phyloP scores from a whole-genome alignment of 2,113 vertebrate genomes.

The Apodemus sylvaticus region DNA sequence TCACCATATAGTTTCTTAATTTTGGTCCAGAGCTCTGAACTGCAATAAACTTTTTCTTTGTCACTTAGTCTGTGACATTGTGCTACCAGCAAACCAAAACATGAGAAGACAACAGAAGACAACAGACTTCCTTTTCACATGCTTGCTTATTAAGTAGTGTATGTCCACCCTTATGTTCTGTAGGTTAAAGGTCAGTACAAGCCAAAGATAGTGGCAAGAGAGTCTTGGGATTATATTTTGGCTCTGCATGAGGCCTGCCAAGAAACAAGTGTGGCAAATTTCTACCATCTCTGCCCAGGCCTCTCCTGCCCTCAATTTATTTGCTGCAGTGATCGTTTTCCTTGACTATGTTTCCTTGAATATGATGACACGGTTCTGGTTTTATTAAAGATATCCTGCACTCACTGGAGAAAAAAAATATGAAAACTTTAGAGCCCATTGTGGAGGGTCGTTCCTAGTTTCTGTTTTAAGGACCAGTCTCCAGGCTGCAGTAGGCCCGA shows the following conservation, averaged over 20 bases:
- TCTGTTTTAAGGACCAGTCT: background rate
- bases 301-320: background rate
- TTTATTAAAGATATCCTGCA: slow-evolving; percentile 14
- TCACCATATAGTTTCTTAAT: background rate
- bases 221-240: background rate
- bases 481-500: background rate
- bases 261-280: background rate
- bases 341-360: background rate
- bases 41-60: background rate
- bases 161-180: accelerated
- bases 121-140: background rate
- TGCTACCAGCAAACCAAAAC: background rate
- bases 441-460: background rate
- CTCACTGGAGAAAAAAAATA: background rate
- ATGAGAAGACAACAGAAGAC: background rate
- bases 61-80: background rate
- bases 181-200: background rate
- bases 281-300: accelerated
- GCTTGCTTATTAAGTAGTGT: background rate
- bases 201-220: background rate
- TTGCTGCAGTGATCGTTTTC: background rate
- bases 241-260: background rate
- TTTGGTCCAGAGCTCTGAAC: background rate
- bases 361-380: background rate
- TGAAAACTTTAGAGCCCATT: background rate